Conservation (phyloP, 2,113 vertebrate species). For the Anarrhichthys ocellatus region DNA sequence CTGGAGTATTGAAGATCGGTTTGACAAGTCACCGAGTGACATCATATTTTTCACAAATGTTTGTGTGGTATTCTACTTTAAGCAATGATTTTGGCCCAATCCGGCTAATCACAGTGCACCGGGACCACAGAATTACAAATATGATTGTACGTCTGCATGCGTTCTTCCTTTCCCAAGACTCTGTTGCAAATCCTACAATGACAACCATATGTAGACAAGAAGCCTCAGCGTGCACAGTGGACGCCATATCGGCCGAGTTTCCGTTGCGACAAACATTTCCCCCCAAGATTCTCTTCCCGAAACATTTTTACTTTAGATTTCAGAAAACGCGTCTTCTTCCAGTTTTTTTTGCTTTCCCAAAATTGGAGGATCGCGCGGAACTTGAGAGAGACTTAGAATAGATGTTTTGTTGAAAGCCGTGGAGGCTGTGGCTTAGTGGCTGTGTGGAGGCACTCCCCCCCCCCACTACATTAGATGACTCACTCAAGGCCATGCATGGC, state of each 20-base stretch:
- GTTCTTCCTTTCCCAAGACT: conserved; percentile 47
- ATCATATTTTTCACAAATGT: background rate
- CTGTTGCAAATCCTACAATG: conserved; percentile 62
- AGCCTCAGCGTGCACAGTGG: conserved; percentile 37
- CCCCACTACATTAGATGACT: conserved; percentile 73
- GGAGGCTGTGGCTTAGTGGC: conserved; percentile 62
- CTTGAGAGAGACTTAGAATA: conserved; percentile 70
- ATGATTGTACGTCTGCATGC: conserved; percentile 26
- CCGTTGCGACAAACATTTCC: conserved; percentile 60
- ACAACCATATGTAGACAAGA: conserved; percentile 75
- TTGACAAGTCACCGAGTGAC: background rate
- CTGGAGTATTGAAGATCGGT: conserved; percentile 6
- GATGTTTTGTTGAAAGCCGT: conserved; percentile 64
- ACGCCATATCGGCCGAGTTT: conserved; percentile 38
- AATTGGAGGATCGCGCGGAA: conserved; percentile 42
- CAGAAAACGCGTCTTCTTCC: conserved; percentile 36
- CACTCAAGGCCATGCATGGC: conserved; percentile 70
- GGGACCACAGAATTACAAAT: conserved; percentile 31
- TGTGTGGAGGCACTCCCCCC: conserved; percentile 46
- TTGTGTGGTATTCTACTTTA: conserved; percentile 17
- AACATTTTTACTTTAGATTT: conserved; percentile 62
- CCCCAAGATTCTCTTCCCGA: conserved; percentile 46
- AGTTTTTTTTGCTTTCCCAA: conserved; percentile 45
- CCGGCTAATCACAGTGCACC: conserved; percentile 14
- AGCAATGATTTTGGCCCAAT: conserved; percentile 4